Evolutionary conservation across 53 echinoderm and acorn worm genomes (phyloP), one percentile per base, ranked within the genome.

Genomic region (Zoroaster sp.): DNA sequence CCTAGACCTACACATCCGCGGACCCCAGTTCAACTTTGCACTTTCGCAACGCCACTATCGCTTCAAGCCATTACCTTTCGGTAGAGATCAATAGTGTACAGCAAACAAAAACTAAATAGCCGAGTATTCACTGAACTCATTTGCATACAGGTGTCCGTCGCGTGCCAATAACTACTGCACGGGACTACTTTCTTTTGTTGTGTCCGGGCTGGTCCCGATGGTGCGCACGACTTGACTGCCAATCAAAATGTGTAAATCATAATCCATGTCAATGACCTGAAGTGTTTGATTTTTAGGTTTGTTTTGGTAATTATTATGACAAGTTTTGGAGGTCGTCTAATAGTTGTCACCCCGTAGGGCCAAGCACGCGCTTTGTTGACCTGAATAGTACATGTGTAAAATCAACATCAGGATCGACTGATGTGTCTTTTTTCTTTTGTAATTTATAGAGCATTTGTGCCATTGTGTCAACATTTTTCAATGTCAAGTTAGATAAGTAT

Each of bases 121-220:
- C 3, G 2, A 14, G 81, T 81, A 66, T 81, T 81, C 67, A 81
- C 12, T 42, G 81, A 81, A 81, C 68, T 81, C 66, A 81, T 81
- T 81, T 66, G 44, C 81, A 81, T 81, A 81, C 81, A 81, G 81
- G 81, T 81, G 81, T 31, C 5, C 13, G 63, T 39, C 81, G 67
- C 81, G 81, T 81, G 81, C 81, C 66, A 20, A 20, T n/a, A 15
- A 34, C 43, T 30, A 35, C 0, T 1, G 40, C 20, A 35, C 81
- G 81, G 81, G 67, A 81, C 81, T 81, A 67, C 43, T 81, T 81
- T 81, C 81, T 81, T 81, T 81, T 81, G 81, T 81, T 42, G 63
- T 28, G 63, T 59, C 9, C 63, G 36, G 18, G 18, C 71, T 37
- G 37, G 37, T 37, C 38, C 35, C 34, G 32, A 71, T n/a, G 34